A percentile compares a stretch with the other conserved stretches of the same genome.
Evolutionary conservation across 2,888 invertebrate genomes (phyloP).

Genomic region (Dasypogon diadema): DNA sequence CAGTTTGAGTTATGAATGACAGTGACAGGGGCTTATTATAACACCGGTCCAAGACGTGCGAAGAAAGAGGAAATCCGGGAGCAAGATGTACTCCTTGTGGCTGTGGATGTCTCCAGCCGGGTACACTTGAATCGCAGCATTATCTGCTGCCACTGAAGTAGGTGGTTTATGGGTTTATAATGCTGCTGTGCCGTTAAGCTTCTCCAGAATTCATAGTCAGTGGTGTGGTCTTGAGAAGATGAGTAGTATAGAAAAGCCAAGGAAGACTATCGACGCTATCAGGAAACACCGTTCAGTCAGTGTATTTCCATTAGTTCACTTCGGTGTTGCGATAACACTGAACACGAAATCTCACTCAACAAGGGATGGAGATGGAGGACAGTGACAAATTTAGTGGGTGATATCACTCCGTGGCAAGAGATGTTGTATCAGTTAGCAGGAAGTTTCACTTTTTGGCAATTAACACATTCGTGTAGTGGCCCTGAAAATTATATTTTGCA

Average conservation of each 20-base stretch:
- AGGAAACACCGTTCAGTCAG: too few relatives aligned
- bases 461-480: background rate
- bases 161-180: background rate
- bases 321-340: too few relatives aligned
- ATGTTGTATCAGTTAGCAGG: conserved; percentile 12
- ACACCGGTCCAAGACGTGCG: background rate
- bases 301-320: too few relatives aligned
- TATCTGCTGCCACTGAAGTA: background rate
- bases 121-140: background rate
- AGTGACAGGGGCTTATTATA: conserved; percentile 1
- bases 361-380: too few relatives aligned
- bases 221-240: too few relatives aligned
- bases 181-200: too few relatives aligned
- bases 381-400: conserved; percentile 9
- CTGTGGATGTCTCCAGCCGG: too few relatives aligned
- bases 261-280: too few relatives aligned
- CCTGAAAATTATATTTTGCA: conserved; percentile 17
- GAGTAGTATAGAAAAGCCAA: too few relatives aligned
- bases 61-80: background rate
- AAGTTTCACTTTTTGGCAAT: conserved; percentile 33
- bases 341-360: conserved; percentile 8
- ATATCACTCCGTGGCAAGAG: background rate
- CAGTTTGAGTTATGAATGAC: conserved; percentile 18
- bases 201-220: too few relatives aligned
- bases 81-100: background rate